A percentile compares a stretch with the other conserved stretches of the same genome.
Conservation (phyloP, 1,140 invertebrate species). For the Aricia agestis region DNA sequence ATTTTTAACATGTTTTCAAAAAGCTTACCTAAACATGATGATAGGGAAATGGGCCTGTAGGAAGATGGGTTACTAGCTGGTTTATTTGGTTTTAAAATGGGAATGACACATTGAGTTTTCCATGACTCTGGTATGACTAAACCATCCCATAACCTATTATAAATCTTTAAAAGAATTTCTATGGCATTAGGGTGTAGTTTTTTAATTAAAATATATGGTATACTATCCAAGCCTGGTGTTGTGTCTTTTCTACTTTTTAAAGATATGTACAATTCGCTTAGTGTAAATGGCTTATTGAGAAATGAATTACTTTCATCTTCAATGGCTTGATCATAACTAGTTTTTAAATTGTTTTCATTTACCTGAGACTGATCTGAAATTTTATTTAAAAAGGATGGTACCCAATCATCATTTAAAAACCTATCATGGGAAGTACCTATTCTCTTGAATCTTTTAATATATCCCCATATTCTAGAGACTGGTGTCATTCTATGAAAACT, state of each 20-base stretch:
- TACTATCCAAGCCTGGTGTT: slow-evolving; percentile 28
- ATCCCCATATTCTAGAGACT: slow-evolving; percentile 19
- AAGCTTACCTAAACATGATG: slow-evolving; percentile 35
- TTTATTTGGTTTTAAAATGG: slow-evolving; percentile 32
- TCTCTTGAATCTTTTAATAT: slow-evolving; percentile 25
- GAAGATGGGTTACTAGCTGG: slow-evolving; percentile 21
- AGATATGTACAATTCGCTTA: slow-evolving; percentile 15
- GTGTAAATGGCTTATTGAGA: slow-evolving; percentile 5
- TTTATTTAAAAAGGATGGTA: not conserved
- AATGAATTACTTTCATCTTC: not conserved
- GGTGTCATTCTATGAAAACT: slow-evolving; percentile 21
- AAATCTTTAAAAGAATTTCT: slow-evolving; percentile 26
- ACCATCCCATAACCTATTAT: slow-evolving; percentile 25
- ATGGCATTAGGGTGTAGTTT: slow-evolving; percentile 18
- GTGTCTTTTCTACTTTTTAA: slow-evolving; percentile 23
- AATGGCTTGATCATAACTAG: not conserved
- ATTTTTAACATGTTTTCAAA: slow-evolving; percentile 32
- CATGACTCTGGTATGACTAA: slow-evolving; percentile 28
- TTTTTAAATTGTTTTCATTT: not conserved
- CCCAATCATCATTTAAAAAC: slow-evolving; percentile 16
- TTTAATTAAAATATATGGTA: slow-evolving; percentile 27
- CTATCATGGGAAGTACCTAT: slow-evolving; percentile 12
- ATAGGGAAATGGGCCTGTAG: slow-evolving; percentile 31
- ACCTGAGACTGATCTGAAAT: slow-evolving; percentile 9
- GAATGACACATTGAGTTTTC: slow-evolving; percentile 37